A percentile compares a stretch with the other conserved stretches of the same genome.
These are phyloP conservation scores for Neodiprion fabricii DNA, from an alignment of 1,140 invertebrate species.

Conservation along the genomic window DNA sequence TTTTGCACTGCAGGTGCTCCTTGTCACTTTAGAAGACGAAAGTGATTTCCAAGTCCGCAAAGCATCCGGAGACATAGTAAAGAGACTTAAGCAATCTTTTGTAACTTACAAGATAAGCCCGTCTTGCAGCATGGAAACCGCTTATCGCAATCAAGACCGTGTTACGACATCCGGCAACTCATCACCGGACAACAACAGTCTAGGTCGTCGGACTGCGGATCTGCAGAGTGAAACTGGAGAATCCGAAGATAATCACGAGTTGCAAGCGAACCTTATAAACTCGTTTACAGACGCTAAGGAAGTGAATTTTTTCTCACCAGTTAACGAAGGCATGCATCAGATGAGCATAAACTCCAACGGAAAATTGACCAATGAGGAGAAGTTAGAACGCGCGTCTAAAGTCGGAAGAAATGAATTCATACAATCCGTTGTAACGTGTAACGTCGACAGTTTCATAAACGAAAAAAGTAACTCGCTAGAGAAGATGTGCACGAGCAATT, in stretches of 20 bases:
- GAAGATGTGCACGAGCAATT: constrained; percentile 62
- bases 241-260: neutral
- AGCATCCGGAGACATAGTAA: constrained; percentile 65
- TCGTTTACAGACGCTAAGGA: constrained; percentile 65
- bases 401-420: constrained; percentile 66
- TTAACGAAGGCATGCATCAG: constrained; percentile 56
- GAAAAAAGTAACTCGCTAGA: constrained; percentile 65
- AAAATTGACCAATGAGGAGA: constrained; percentile 43
- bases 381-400: constrained; percentile 51
- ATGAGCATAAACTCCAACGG: constrained; percentile 50
- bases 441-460: constrained; percentile 64
- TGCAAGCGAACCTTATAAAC: constrained; percentile 56
- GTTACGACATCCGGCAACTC: constrained; percentile 28
- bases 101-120: constrained; percentile 65
- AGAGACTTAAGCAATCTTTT: constrained; percentile 64
- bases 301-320: constrained; percentile 64
- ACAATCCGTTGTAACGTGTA: constrained; percentile 57
- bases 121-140: constrained; percentile 31
- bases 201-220: constrained; percentile 22
- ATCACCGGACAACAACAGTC: constrained; percentile 28
- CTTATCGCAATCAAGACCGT: constrained; percentile 10
- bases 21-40: constrained; percentile 71
- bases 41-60: constrained; percentile 74
- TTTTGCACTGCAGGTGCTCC: constrained; percentile 55
- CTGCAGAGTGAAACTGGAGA: constrained; percentile 28